Base-by-base conservation (phyloP, 2,888 invertebrate species). In the Coleophora flavipennella region DNA sequence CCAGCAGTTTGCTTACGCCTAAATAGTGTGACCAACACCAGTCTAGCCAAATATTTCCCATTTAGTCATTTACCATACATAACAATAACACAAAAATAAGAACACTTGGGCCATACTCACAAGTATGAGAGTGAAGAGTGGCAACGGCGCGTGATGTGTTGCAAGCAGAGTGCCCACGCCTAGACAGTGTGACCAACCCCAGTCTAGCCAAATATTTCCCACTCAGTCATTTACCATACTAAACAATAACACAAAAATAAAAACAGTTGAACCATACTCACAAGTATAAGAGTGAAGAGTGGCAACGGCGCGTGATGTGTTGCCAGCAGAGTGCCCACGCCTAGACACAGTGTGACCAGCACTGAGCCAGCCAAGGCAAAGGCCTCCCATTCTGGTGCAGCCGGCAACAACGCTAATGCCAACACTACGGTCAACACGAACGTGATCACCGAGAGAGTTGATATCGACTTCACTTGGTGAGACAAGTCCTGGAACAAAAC, bases 261-360 rank as follows among this genome's bases (percentile, higher is more conserved):
- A 27, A 6, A 65, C n/a, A n/a, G n/a, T n/a, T n/a, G n/a, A n/a
- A n/a, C n/a, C n/a, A n/a, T n/a, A n/a, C 84, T 80, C 59, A 89
- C 89, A 74, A 94, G 75, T 52, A 94, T 88, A 2, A 93, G 83
- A 26, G 92, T 91, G 62, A 94, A 95, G 31, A 94, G 85, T 1
- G 93, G 91, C 51, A 92, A 59, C 9, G 89, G 89, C 13, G 87
- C 88, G 53, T 86, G 88, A 40, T 87, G 77, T 3, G 89, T 89
- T 0, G 87, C 89, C 55, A 90, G 77, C 35, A 91, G 71, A n/a
- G 89, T 87, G 7, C 89, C 87, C 2, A 85, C 79, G 0, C 89
- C 88, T 0, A 90, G 78, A 33, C 86, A 75, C 26, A 78, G 61
- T 2, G 89, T 88, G 39, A 90, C 89, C 42, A 88, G 63, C 32